Conservation (phyloP, 2,888 invertebrate species). For the Stenotaenia linearis region DNA sequence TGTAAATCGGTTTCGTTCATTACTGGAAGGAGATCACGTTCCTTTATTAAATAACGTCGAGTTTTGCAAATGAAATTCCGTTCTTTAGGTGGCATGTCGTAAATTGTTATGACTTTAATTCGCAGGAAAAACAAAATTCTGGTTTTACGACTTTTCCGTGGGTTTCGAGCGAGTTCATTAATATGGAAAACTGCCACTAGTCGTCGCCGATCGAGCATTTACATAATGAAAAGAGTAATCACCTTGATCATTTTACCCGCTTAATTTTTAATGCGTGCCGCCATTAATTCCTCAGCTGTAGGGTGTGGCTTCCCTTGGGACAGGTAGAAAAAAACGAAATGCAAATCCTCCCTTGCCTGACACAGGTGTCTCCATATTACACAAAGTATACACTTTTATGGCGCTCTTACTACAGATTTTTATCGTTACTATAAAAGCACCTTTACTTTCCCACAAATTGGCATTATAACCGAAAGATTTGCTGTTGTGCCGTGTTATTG, state of each 20-base stretch:
- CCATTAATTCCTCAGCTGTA: slow-evolving; percentile 7
- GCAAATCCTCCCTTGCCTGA: not conserved
- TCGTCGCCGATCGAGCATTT: not conserved
- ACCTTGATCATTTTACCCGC: slow-evolving; percentile 7
- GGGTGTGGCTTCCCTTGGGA: not conserved
- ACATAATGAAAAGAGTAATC: slow-evolving; percentile 19
- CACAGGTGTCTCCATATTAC: slow-evolving; percentile 19
- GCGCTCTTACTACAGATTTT: slow-evolving; percentile 15
- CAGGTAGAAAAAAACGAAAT: not conserved
- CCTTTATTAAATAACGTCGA: not conserved
- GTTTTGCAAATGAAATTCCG: slow-evolving; percentile 1
- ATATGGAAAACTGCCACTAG: not conserved
- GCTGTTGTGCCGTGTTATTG: not conserved
- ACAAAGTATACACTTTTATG: slow-evolving; percentile 7
- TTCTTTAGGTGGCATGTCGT: not conserved
- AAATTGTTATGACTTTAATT: not conserved
- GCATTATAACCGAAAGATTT: not conserved
- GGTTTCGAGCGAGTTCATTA: not conserved
- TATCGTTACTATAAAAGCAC: slow-evolving; percentile 11
- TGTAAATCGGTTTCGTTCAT: not conserved
- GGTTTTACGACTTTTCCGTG: not conserved
- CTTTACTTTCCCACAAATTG: slow-evolving; percentile 7
- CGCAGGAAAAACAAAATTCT: slow-evolving; percentile 3
- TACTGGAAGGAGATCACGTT: not conserved
- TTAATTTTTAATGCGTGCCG: slow-evolving; percentile 2